A percentile compares a stretch with the other conserved stretches of the same genome.
Conservation (phyloP, 2,888 invertebrate species). For the Microctonus aethiopoides region DNA sequence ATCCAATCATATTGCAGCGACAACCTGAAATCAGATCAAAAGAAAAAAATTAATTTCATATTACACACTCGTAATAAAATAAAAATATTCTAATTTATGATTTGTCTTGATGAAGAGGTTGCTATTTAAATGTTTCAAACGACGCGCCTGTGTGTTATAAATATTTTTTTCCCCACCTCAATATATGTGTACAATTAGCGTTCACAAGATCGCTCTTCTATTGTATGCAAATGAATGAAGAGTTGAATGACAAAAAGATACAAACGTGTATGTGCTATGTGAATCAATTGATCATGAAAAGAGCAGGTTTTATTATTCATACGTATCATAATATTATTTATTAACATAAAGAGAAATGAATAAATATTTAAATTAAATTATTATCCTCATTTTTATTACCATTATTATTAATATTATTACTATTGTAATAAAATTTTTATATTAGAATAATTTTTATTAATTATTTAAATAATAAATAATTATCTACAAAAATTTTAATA, state of each 20-base stretch:
- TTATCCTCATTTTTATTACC: too few relatives aligned
- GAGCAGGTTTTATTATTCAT: conserved; percentile 5
- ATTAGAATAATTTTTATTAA: not conserved
- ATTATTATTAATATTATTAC: too few relatives aligned
- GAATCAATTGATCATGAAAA: conserved; percentile 29
- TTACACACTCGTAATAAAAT: not conserved
- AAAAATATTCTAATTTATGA: too few relatives aligned
- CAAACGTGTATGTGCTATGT: conserved; percentile 23
- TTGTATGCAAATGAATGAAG: conserved; percentile 55
- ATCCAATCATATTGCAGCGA: conserved; percentile 81
- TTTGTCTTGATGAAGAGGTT: not conserved
- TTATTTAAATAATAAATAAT: not conserved
- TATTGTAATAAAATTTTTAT: too few relatives aligned
- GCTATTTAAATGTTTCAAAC: conserved; percentile 36
- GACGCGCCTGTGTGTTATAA: conserved; percentile 26
- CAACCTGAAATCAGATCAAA: conserved; percentile 78
- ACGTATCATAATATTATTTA: not conserved
- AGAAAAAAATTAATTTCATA: not conserved
- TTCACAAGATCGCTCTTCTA: conserved; percentile 44
- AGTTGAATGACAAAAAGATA: conserved; percentile 38
- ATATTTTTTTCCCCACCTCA: not conserved
- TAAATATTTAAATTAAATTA: not conserved
- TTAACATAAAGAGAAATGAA: not conserved
- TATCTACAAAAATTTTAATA: not conserved
- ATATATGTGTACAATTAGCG: conserved; percentile 51